Percentiles rank a stretch among this genome's conserved stretches.
phyloP scores from a whole-genome alignment of 2,888 invertebrate genomes.

The Epiblema foenella region DNA sequence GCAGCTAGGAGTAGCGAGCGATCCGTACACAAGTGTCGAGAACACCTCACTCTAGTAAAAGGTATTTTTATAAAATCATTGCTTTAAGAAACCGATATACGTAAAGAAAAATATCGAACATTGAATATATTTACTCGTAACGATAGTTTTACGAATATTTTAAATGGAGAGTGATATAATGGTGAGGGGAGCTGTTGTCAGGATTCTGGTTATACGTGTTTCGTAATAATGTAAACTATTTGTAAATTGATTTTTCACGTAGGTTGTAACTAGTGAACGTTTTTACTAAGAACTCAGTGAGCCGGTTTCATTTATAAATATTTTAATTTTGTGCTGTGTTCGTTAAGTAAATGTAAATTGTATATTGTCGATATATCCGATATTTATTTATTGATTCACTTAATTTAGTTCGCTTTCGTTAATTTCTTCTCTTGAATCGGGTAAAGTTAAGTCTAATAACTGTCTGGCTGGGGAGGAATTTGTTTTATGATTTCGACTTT shows the following conservation, averaged over 20 bases:
- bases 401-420: conserved; percentile 74
- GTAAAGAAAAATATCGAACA: conserved; percentile 77
- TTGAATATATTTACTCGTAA: conserved; percentile 80
- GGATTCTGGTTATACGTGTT: conserved; percentile 82
- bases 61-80: conserved; percentile 84
- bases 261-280: conserved; percentile 78
- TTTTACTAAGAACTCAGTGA: conserved; percentile 75
- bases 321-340: conserved; percentile 82
- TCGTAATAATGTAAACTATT: conserved; percentile 80
- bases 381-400: conserved; percentile 84
- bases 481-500: conserved; percentile 64
- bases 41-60: conserved; percentile 67
- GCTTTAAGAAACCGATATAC: conserved; percentile 82
- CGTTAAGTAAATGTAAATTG: conserved; percentile 83
- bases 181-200: conserved; percentile 67
- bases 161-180: conserved; percentile 67
- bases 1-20: conserved; percentile 50
- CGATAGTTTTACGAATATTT: conserved; percentile 74
- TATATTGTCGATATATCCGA: conserved; percentile 82
- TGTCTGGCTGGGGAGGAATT: conserved; percentile 80
- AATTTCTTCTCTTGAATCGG: conserved; percentile 64
- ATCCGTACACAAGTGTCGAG: conserved; percentile 56
- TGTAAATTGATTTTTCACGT: conserved; percentile 81
- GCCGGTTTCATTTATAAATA: conserved; percentile 72
- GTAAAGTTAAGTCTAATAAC: conserved; percentile 61